A percentile compares a stretch with the other conserved stretches of the same genome.
Evolutionary conservation across 2,888 invertebrate genomes (phyloP).

Genomic region (Carpatolechia fugitivella): DNA sequence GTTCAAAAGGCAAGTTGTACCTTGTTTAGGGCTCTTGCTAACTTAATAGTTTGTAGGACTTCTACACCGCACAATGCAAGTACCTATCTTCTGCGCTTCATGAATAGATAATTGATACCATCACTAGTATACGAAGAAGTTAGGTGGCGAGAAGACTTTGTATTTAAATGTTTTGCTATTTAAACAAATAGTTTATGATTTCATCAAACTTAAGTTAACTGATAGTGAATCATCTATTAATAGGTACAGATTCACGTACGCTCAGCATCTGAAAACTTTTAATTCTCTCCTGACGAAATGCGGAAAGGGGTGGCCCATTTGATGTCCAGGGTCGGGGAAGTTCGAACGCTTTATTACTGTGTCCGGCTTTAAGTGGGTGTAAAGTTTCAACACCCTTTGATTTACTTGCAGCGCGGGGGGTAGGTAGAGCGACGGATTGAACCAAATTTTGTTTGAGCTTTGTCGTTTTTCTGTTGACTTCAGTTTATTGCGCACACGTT

Average conservation of each 20-base stretch:
- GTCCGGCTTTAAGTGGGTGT: slow-evolving; percentile 80
- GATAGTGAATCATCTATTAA: not conserved
- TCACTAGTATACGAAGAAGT: not conserved
- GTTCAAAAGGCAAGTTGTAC: slow-evolving; percentile 41
- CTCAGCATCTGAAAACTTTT: slow-evolving; percentile 61
- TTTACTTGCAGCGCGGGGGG: slow-evolving; percentile 72
- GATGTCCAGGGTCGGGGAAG: slow-evolving; percentile 75
- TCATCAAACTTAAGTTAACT: too few relatives aligned
- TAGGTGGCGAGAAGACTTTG: not conserved
- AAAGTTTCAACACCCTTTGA: slow-evolving; percentile 80
- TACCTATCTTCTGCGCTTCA: slow-evolving; percentile 2
- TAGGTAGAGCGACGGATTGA: slow-evolving; percentile 55
- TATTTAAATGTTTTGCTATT: too few relatives aligned
- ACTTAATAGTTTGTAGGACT: slow-evolving; percentile 50
- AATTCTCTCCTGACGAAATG: slow-evolving; percentile 68
- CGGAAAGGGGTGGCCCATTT: slow-evolving; percentile 71
- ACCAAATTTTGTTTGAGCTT: slow-evolving; percentile 61
- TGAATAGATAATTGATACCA: slow-evolving; percentile 4
- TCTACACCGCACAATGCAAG: slow-evolving; percentile 25
- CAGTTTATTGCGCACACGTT: slow-evolving; percentile 42
- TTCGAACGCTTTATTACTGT: slow-evolving; percentile 79
- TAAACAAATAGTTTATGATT: too few relatives aligned
- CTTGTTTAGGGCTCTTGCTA: slow-evolving; percentile 34
- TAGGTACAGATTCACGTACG: slow-evolving; percentile 30
- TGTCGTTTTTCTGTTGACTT: slow-evolving; percentile 45